Evolutionary conservation across 2,888 invertebrate species (phyloP).

Genomic region (Ophion costatus): DNA sequence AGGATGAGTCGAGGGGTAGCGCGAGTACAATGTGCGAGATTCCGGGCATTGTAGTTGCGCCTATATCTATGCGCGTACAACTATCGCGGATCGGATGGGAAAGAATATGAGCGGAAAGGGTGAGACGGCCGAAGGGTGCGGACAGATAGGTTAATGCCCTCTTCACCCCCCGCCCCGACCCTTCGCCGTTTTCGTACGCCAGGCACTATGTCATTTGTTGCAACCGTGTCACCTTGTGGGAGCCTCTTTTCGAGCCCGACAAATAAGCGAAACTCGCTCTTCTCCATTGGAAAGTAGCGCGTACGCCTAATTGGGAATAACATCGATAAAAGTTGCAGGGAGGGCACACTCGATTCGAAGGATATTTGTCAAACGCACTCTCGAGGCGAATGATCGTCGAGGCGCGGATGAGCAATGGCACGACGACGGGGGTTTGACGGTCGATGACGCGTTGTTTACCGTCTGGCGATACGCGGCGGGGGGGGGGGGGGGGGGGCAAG

Average conservation of each 20-base stretch:
- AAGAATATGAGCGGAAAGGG: conserved; percentile 30
- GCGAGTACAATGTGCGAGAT: conserved; percentile 65
- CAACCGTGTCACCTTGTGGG: no score
- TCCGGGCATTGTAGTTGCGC: conserved; percentile 62
- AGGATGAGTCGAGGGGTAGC: conserved; percentile 64
- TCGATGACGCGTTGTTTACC: conserved; percentile 76
- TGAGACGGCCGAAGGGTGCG: conserved; percentile 18
- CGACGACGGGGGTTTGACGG: conserved; percentile 12
- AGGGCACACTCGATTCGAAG: background rate
- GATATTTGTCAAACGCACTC: conserved; percentile 29
- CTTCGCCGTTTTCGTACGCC: conserved; percentile 49
- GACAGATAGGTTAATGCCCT: conserved; percentile 66
- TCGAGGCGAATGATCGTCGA: conserved; percentile 17
- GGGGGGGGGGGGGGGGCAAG: conserved; percentile 31
- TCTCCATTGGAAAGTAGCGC: no score
- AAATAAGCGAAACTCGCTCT: background rate
- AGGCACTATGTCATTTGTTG: conserved; percentile 50
- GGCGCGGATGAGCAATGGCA: conserved; percentile 51
- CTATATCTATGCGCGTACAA: conserved; percentile 55
- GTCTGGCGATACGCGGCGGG: conserved; percentile 73
- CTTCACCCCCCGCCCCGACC: conserved; percentile 54
- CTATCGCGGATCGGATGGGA: conserved; percentile 56
- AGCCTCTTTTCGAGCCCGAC: no score
- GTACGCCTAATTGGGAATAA: background rate
- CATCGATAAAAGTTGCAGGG: background rate